These are phyloP conservation scores for Sinocyclocheilus maitianheensis DNA, from an alignment of 2,113 vertebrate genomes.

Conservation along the genomic window DNA sequence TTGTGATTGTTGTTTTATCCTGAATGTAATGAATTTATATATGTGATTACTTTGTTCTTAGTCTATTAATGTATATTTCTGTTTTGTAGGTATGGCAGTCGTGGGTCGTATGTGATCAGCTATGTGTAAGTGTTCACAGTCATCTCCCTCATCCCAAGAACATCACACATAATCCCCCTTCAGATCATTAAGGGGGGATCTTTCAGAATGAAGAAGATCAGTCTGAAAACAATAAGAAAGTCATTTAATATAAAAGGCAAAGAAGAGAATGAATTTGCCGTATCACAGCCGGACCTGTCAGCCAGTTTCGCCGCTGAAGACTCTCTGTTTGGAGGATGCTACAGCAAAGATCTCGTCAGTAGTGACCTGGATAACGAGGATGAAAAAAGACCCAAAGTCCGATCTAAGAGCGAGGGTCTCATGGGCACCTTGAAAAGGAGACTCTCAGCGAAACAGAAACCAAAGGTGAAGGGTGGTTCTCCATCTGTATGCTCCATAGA, in stretches of 20 bases:
- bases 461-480: constrained; percentile 86
- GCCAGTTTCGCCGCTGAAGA: constrained; percentile 92
- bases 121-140: constrained; percentile 39
- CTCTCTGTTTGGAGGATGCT: constrained; percentile 91
- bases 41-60: not conserved
- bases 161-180: constrained; percentile 34
- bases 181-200: constrained; percentile 32
- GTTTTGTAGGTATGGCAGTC: constrained; percentile 33
- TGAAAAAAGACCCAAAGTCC: constrained; percentile 86
- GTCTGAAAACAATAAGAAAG: constrained; percentile 97
- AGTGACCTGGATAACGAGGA: constrained; percentile 61
- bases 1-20: not conserved
- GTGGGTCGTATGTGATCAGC: constrained; percentile 29
- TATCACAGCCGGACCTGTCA: constrained; percentile 86
- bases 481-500: constrained; percentile 82
- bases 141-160: constrained; percentile 40
- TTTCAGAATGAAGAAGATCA: constrained; percentile 97
- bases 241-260: constrained; percentile 98
- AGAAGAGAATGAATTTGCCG: constrained; percentile 93
- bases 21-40: not conserved
- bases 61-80: not conserved
- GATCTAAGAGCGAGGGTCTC: constrained; percentile 90
- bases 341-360: constrained; percentile 57
- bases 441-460: constrained; percentile 93
- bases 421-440: constrained; percentile 96